These are phyloP conservation scores for Orchesella cincta DNA, from an alignment of 1,140 invertebrate genomes.

Conservation along the genomic window DNA sequence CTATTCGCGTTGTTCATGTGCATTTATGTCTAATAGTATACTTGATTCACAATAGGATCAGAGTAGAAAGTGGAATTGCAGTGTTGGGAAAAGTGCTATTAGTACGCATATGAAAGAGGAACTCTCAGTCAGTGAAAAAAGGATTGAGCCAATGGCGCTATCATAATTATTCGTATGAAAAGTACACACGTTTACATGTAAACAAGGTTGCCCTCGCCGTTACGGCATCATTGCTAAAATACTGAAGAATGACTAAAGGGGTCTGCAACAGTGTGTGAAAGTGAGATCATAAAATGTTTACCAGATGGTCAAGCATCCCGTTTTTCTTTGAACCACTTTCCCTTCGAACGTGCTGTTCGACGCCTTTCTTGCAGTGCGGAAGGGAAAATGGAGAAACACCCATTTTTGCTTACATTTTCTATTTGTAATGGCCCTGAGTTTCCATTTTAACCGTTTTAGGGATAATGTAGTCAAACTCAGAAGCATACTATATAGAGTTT, in stretches of 20 bases:
- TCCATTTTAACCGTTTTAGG: too few species aligned
- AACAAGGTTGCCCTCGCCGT: neutral
- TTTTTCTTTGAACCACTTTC: neutral
- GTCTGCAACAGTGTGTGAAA: neutral
- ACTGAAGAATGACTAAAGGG: too few species aligned
- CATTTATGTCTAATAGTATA: too few species aligned
- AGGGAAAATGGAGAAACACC: neutral
- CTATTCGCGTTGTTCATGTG: too few species aligned
- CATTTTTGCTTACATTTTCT: neutral
- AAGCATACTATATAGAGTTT: too few species aligned
- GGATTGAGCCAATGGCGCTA: neutral
- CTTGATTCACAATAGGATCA: too few species aligned
- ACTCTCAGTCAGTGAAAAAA: neutral
- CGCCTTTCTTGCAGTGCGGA: neutral
- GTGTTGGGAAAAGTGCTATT: too few species aligned
- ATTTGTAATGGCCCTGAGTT: neutral
- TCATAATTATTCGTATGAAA: constrained; percentile 12
- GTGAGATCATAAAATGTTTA: constrained; percentile 4
- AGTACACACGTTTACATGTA: neutral
- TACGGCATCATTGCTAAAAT: neutral
- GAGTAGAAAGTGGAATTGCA: neutral
- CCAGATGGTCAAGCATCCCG: neutral
- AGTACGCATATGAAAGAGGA: too few species aligned
- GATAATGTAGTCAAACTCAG: too few species aligned
- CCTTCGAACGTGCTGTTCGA: neutral